These are phyloP conservation scores for Amblyornis subalaris DNA, from an alignment of 2,113 vertebrate species.

Conservation along the genomic window DNA sequence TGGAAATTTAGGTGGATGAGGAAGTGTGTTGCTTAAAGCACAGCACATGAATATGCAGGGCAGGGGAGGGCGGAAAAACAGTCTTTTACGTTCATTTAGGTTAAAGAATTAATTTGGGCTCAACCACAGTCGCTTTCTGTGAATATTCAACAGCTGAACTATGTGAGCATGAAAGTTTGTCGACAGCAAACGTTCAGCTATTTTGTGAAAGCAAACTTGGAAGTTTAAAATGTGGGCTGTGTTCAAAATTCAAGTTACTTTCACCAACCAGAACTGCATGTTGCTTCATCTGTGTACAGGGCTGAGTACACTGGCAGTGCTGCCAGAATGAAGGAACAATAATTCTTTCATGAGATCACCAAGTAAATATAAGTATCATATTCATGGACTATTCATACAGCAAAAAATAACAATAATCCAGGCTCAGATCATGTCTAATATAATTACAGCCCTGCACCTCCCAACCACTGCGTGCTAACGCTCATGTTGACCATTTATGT, in stretches of 20 bases:
- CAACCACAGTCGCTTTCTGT: background rate
- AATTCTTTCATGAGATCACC: slow-evolving; percentile 52
- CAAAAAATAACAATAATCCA: slow-evolving; percentile 42
- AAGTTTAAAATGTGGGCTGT: background rate
- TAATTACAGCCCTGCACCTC: background rate
- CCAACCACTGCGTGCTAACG: background rate
- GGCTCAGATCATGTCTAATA: background rate
- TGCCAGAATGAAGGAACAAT: slow-evolving; percentile 25
- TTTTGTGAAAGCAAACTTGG: background rate
- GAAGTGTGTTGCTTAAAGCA: background rate
- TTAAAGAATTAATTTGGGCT: background rate
- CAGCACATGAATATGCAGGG: background rate
- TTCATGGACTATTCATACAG: slow-evolving; percentile 9
- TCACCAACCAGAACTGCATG: background rate
- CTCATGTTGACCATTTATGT: background rate
- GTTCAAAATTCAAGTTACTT: background rate
- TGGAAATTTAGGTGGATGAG: background rate
- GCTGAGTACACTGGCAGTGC: background rate
- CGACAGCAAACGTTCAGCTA: background rate
- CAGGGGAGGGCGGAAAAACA: background rate
- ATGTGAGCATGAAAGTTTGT: background rate
- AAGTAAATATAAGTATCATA: slow-evolving; percentile 23
- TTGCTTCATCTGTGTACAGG: background rate
- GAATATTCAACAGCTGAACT: background rate
- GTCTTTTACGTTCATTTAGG: background rate